These are phyloP conservation scores for Psylliodes chrysocephalus DNA, from an alignment of 2,888 invertebrate species.

Conservation along the genomic window DNA sequence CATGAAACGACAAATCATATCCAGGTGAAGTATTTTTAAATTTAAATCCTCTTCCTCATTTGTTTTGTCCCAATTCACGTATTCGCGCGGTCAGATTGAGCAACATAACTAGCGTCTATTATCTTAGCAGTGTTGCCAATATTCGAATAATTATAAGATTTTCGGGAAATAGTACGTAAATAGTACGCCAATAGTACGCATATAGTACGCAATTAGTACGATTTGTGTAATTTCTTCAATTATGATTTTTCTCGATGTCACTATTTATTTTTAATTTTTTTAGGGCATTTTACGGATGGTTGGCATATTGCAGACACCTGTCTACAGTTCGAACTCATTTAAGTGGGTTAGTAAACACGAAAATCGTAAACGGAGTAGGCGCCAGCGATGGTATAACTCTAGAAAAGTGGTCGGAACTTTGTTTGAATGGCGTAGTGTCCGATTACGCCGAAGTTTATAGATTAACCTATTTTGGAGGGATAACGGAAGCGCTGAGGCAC, in stretches of 20 bases:
- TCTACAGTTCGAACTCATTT: constrained; percentile 93
- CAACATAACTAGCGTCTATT: too few relatives aligned
- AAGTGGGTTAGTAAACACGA: constrained; percentile 84
- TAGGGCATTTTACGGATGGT: constrained; percentile 93
- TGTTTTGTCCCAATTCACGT: too few relatives aligned
- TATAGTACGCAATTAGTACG: too few relatives aligned
- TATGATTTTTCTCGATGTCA: too few relatives aligned
- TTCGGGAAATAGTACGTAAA: too few relatives aligned
- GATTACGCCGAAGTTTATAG: constrained; percentile 81
- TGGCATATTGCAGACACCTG: constrained; percentile 92
- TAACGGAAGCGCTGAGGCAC: constrained; percentile 79
- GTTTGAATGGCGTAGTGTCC: constrained; percentile 70
- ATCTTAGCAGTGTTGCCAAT: too few relatives aligned
- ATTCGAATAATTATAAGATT: too few relatives aligned
- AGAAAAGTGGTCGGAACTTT: constrained; percentile 78
- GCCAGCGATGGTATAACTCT: constrained; percentile 75
- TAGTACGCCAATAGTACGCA: too few relatives aligned
- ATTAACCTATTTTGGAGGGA: constrained; percentile 88
- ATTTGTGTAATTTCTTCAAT: too few relatives aligned
- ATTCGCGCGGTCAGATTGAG: too few relatives aligned
- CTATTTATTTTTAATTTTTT: too few relatives aligned
- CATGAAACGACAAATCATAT: constrained; percentile 94
- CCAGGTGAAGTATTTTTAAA: constrained; percentile 66
- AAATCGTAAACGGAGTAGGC: constrained; percentile 75
- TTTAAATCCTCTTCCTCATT: too few relatives aligned